These are phyloP conservation scores for Tichodroma muraria DNA, from an alignment of 2,113 vertebrate species.

Conservation along the genomic window DNA sequence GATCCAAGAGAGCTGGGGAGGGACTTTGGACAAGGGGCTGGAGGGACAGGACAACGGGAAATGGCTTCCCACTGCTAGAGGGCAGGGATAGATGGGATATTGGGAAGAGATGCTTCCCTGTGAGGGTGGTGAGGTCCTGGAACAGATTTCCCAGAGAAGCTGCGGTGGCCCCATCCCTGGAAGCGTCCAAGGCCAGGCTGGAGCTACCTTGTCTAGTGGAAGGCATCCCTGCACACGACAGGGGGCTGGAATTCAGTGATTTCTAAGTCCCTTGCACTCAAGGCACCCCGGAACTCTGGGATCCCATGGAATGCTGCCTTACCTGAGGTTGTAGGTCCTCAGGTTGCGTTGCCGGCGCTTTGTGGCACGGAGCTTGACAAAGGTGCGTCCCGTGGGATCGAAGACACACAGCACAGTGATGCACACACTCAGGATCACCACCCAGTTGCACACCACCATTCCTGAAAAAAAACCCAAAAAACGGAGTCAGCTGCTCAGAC, in stretches of 20 bases:
- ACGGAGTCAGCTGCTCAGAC: background rate
- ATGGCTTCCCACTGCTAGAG: background rate
- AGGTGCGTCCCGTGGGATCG: slow-evolving; percentile 94
- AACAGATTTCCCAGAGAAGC: background rate
- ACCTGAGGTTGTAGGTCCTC: slow-evolving; percentile 93
- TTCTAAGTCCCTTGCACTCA: background rate
- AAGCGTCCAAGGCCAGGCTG: background rate
- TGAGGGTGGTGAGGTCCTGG: background rate
- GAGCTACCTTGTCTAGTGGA: background rate
- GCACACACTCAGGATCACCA: slow-evolving; percentile 95
- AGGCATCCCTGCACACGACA: background rate
- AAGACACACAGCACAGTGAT: slow-evolving; percentile 97
- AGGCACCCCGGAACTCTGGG: background rate
- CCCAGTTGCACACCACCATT: slow-evolving; percentile 98
- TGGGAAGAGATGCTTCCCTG: background rate
- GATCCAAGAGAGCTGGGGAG: background rate
- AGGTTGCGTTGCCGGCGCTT: slow-evolving; percentile 93
- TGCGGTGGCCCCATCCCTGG: background rate
- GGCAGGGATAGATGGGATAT: background rate
- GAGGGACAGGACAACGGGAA: background rate
- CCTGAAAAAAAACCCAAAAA: slow-evolving; percentile 66
- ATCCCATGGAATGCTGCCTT: background rate
- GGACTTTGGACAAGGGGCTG: background rate
- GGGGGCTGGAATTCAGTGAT: background rate
- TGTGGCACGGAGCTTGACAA: slow-evolving; percentile 95